phyloP scores from a whole-genome alignment of 2,113 vertebrate genomes.

The Cryptotis parvus region DNA sequence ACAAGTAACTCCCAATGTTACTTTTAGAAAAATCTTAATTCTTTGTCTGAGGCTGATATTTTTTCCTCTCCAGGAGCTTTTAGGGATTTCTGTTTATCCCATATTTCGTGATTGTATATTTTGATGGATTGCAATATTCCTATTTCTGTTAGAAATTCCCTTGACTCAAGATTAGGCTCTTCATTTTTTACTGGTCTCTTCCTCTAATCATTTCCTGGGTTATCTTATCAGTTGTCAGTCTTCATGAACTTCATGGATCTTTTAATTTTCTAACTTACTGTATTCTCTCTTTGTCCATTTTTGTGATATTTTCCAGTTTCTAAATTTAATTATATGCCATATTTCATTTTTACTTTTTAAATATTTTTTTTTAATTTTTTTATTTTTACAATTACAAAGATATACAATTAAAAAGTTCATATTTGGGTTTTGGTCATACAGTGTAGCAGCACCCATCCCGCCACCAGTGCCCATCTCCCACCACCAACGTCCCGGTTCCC shows the following conservation, averaged over 20 bases:
- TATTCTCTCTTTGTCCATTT: background rate
- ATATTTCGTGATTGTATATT: background rate
- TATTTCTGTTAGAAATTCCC: constrained; percentile 21
- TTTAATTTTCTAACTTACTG: constrained; percentile 44
- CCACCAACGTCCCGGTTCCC: too few species aligned
- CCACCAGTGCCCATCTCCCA: too few species aligned
- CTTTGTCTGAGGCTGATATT: constrained; percentile 12
- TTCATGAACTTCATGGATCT: background rate
- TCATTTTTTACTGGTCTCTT: background rate
- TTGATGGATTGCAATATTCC: background rate
- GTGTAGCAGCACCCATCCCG: too few species aligned
- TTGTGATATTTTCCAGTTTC: constrained; percentile 7
- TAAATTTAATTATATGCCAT: background rate
- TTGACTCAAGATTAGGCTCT: constrained; percentile 36
- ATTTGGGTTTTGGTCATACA: too few species aligned
- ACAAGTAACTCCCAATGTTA: background rate
- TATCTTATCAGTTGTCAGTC: background rate
- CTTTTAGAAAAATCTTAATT: constrained; percentile 40
- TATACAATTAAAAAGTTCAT: too few species aligned
- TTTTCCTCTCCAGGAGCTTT: constrained; percentile 23
- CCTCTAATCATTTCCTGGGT: background rate
- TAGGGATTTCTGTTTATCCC: constrained; percentile 5
- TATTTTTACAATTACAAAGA: too few species aligned
- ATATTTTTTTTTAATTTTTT: too few species aligned
- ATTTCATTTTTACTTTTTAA: too few species aligned